Evolutionary conservation across 2,888 invertebrate genomes (phyloP), one percentile per base, ranked within the genome.

Genomic region (Dryobota labecula): DNA sequence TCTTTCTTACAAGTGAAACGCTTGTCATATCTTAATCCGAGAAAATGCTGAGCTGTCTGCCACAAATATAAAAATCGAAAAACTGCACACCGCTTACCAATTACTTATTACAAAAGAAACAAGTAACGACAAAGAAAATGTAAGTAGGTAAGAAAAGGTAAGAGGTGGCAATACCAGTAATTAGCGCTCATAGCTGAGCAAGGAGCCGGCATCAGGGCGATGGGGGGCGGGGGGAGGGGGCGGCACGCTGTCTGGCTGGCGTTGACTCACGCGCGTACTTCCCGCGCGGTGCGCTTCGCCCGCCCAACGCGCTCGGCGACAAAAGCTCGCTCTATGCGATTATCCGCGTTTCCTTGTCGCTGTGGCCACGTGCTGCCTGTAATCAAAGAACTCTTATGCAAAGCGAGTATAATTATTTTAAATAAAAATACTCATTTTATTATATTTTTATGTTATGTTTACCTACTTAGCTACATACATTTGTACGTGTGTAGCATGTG

Each of bases 241-340:
- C 90, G 91, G 87, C 91, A 83, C 82, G 86, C 89, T 83, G 92
- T 91, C 92, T 92, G 88, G 88, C 84, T 71, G 56, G 77, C 86
- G 88, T 89, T 90, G 90, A 91, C 87, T 91, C 90, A 89, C 87
- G 84, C 86, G 85, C 84, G 89, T 86, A 82, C 86, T 88, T 87
- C 84, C 87, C 86, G 82, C 84, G 62, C 73, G 70, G 51, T 41
- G 53, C 45, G 33, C 54, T 73, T 85, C 87, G 86, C 84, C 67
- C 77, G 76, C 74, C 81, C 69, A 65, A n/a, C 76, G 68, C 68
- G 60, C 45, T 36, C 65, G 64, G 38, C 56, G 38, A 65, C 70
- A 66, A 75, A 63, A 65, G 51, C 60, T 74, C 57, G 47, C 47
- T 68, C 51, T 60, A 33, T 41, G 58, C 61, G 61, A 77, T 72